Conservation (phyloP, 1,140 invertebrate species). For the Campoletis sonorensis region DNA sequence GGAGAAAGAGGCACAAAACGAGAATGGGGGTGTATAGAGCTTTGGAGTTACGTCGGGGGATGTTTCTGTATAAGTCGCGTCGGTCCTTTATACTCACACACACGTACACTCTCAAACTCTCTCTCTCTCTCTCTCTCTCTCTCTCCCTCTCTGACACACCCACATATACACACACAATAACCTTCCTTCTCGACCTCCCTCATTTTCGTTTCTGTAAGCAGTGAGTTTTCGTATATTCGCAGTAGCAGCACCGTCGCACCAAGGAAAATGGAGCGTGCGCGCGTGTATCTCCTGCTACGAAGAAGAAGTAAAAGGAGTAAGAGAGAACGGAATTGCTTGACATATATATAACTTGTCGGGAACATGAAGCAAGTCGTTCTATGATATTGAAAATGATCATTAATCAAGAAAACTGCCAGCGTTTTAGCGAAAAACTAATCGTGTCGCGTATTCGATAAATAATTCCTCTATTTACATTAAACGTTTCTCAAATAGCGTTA, state of each 20-base stretch:
- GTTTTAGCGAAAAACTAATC: constrained; percentile 30
- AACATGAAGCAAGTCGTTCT: constrained; percentile 42
- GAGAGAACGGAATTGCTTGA: constrained; percentile 25
- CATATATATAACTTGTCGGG: constrained; percentile 22
- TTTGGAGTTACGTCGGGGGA: constrained; percentile 42
- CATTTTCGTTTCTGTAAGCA: constrained; percentile 27
- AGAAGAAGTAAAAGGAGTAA: constrained; percentile 13
- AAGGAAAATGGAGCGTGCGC: constrained; percentile 28
- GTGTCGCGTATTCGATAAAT: not conserved
- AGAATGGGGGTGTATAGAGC: constrained; percentile 38
- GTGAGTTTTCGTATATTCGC: constrained; percentile 29
- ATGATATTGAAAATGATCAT: constrained; percentile 44
- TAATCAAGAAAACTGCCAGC: constrained; percentile 38
- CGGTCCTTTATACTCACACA: constrained; percentile 16
- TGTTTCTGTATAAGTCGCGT: constrained; percentile 40
- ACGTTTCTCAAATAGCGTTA: not conserved
- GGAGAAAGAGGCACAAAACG: constrained; percentile 35
- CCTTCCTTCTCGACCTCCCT: constrained; percentile 22
- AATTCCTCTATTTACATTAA: not conserved
- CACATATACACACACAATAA: not conserved
- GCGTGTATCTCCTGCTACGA: constrained; percentile 21
- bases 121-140: constrained; percentile 23
- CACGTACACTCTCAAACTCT: too few species aligned
- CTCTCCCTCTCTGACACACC: constrained; percentile 33
- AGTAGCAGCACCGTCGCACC: constrained; percentile 9